Conservation (phyloP, 2,888 invertebrate genomes). For the Scaptomyza caliginosa region DNA sequence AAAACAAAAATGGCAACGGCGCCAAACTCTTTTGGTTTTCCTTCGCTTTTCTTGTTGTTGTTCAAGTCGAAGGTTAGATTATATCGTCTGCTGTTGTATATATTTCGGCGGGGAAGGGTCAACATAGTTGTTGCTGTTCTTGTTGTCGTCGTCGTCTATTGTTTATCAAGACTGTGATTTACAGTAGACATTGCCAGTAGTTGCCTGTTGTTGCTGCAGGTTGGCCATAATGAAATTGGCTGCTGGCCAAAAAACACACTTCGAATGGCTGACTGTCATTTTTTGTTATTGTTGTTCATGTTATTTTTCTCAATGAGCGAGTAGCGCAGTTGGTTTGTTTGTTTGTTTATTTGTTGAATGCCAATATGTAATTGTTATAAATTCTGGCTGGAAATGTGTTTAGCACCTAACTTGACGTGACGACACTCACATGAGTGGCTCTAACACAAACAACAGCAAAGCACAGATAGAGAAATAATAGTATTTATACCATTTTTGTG, state of each 20-base stretch:
- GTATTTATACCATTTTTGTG: not conserved
- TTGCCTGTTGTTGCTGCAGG: constrained; percentile 12
- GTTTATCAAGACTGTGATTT: constrained; percentile 62
- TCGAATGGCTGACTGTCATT: constrained; percentile 16
- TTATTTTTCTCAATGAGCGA: constrained; percentile 21
- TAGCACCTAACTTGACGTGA: constrained; percentile 36
- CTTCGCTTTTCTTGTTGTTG: constrained; percentile 3
- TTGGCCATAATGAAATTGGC: constrained; percentile 67
- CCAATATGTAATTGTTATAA: constrained; percentile 54
- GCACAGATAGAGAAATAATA: no score
- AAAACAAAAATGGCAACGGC: constrained; percentile 49
- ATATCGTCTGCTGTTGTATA: constrained; percentile 45
- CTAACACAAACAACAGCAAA: constrained; percentile 5
- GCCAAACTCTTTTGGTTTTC: constrained; percentile 15
- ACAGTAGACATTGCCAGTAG: not conserved
- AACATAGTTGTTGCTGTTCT: not conserved
- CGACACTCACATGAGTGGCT: not conserved
- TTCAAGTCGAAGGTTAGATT: constrained; percentile 79
- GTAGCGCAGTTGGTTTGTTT: not conserved
- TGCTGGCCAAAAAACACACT: constrained; percentile 58
- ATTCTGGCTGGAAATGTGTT: constrained; percentile 52
- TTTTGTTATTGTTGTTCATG: constrained; percentile 33
- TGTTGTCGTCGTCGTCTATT: constrained; percentile 40
- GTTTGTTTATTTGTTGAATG: constrained; percentile 11
- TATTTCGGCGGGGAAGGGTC: not conserved